Evolutionary conservation across 2,113 vertebrate species (phyloP).

Genomic region (Hemichromis elongatus): DNA sequence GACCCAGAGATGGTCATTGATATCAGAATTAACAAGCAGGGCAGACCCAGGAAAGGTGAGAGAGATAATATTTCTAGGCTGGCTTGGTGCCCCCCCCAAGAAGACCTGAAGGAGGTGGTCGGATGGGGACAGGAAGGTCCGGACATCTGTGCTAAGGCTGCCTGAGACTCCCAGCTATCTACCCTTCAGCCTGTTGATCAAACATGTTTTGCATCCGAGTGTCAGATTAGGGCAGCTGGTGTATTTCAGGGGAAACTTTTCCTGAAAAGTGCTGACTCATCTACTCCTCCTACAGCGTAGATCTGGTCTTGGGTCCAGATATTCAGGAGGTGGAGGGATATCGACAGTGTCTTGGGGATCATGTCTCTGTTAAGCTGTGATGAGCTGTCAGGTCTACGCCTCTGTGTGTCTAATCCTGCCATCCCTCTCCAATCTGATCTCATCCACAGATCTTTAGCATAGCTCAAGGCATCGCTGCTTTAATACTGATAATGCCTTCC

Average conservation of each 20-base stretch:
- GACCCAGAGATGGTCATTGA: neutral
- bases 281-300: neutral
- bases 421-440: constrained; percentile 60
- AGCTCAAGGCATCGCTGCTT: constrained; percentile 57
- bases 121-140: neutral
- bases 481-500: constrained; percentile 61
- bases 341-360: constrained; percentile 27
- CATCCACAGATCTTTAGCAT: constrained; percentile 45
- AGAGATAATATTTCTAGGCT: neutral
- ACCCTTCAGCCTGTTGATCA: neutral
- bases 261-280: neutral
- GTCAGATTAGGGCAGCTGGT: neutral
- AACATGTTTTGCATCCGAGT: neutral
- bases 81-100: neutral
- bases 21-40: neutral
- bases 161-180: neutral
- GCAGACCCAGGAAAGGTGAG: neutral
- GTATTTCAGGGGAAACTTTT: neutral
- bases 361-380: constrained; percentile 56
- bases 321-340: constrained; percentile 19
- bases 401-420: constrained; percentile 59
- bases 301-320: constrained; percentile 17
- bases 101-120: neutral
- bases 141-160: neutral
- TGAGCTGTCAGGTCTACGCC: constrained; percentile 59